Evolutionary conservation across 2,113 vertebrate species (phyloP).

Genomic region (Micronycteris hirsuta): DNA sequence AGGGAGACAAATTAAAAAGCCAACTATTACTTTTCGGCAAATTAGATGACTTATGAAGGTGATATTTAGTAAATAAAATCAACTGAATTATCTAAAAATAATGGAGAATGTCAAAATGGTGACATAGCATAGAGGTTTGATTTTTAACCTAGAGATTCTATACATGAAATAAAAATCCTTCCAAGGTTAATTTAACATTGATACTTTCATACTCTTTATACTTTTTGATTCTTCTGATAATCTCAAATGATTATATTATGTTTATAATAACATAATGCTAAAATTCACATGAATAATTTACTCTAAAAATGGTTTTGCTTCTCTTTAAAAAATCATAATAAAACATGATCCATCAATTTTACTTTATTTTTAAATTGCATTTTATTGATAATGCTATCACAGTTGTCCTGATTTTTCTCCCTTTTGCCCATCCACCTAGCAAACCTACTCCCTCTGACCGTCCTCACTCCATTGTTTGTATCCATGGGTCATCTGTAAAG

Average conservation of each 20-base stretch:
- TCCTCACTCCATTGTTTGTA: too few species aligned
- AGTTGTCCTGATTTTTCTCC: too few species aligned
- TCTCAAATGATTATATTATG: not conserved
- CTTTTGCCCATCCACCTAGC: too few species aligned
- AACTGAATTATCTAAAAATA: not conserved
- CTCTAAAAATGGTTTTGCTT: not conserved
- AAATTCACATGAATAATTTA: not conserved
- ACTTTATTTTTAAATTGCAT: not conserved
- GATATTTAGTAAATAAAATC: not conserved
- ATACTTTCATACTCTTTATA: not conserved
- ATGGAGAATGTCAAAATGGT: not conserved
- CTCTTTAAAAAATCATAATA: not conserved
- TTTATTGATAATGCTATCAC: too few species aligned
- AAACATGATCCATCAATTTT: not conserved
- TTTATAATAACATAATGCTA: not conserved
- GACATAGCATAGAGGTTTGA: not conserved
- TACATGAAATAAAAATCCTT: not conserved
- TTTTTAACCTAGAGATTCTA: not conserved
- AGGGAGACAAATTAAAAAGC: not conserved
- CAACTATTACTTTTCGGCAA: constrained; percentile 3
- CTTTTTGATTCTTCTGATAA: not conserved
- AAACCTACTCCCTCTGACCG: too few species aligned
- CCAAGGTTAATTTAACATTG: not conserved
- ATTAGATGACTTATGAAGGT: not conserved
- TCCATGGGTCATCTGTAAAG: too few species aligned